These are phyloP conservation scores for Andrena marginata DNA, from an alignment of 2,888 invertebrate genomes.

Conservation along the genomic window DNA sequence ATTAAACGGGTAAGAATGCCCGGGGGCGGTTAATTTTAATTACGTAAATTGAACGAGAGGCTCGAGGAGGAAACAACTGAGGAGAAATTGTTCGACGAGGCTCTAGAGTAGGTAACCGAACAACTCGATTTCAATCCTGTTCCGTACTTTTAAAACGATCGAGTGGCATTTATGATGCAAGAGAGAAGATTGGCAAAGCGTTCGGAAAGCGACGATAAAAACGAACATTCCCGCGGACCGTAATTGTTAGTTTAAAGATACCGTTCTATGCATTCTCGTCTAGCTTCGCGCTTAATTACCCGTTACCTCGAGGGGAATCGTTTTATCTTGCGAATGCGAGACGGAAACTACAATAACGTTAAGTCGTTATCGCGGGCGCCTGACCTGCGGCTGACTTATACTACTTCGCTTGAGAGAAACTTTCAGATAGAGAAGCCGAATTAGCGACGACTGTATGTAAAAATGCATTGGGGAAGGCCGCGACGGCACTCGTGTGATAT, in stretches of 20 bases:
- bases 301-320: neutral
- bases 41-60: neutral
- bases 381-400: neutral
- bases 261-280: neutral
- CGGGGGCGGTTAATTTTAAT: constrained; percentile 13
- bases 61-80: neutral
- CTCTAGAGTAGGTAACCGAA: neutral
- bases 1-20: constrained; percentile 38
- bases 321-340: neutral
- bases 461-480: too few species aligned
- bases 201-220: neutral
- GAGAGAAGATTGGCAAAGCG: neutral
- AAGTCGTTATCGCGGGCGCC: neutral
- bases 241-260: neutral
- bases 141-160: neutral
- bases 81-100: neutral
- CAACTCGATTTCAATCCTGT: neutral
- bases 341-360: neutral
- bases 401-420: neutral
- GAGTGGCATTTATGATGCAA: neutral
- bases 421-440: neutral
- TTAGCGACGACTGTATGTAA: neutral
- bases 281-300: constrained; percentile 14
- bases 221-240: neutral
- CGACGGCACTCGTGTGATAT: too few species aligned